Evolutionary conservation across 2,797 vertebrate species (phyloP).

Genomic region (Crocodylus rhombifer): DNA sequence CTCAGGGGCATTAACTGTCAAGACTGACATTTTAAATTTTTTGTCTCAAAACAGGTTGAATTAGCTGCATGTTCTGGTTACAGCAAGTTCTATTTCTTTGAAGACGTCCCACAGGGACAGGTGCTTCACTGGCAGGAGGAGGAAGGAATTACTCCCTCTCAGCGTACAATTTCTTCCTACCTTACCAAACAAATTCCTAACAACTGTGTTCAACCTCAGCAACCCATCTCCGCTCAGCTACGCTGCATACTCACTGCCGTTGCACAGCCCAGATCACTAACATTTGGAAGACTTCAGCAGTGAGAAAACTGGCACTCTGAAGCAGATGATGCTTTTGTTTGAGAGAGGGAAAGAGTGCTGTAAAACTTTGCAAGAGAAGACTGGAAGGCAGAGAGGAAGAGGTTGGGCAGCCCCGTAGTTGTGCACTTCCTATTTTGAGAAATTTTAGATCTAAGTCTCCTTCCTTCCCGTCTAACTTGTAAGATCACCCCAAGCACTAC

Average conservation of each 20-base stretch:
- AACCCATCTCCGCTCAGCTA: no score
- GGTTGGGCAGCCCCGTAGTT: accelerated
- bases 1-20: background rate
- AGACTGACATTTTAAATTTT: background rate
- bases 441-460: background rate
- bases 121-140: background rate
- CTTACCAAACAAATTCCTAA: background rate
- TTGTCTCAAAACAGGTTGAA: background rate
- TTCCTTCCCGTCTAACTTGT: background rate
- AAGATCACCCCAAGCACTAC: background rate
- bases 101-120: background rate
- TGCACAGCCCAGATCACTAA: no score
- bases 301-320: background rate
- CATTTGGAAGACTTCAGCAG: no score
- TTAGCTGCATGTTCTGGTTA: background rate
- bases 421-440: background rate
- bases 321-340: background rate
- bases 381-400: accelerated
- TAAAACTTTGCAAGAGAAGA: background rate
- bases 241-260: no score
- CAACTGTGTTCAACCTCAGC: background rate
- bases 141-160: background rate
- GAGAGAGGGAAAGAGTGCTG: background rate
- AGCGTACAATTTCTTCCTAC: background rate
- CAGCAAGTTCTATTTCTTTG: background rate